Evolutionary conservation across 2,888 invertebrate genomes (phyloP), one percentile per base, ranked within the genome.

Genomic region (Masnerella sp.): DNA sequence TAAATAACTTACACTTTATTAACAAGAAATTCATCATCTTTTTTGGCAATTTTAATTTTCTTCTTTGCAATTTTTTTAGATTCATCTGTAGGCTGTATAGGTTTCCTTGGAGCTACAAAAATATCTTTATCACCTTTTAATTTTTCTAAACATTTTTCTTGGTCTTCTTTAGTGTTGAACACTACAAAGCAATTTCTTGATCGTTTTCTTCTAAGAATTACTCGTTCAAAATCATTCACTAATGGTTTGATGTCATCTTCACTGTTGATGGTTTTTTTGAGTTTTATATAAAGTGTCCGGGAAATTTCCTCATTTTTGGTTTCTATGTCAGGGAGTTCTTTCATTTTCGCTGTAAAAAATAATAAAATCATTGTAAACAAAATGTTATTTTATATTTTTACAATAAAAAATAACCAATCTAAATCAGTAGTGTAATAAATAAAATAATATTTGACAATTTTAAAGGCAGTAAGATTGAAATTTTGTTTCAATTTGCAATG

Each of bases 291-390:
- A 8, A 69, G 22, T 5, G 68, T 38, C n/a, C 68, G 52, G 2
- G 59, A 52, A 8, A 52, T 30, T 22, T 52, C 61, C 7, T 69
- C 52, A 52, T 52, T 52, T 52, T 69, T 69, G n/a, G n/a, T n/a
- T n/a, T n/a, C n/a, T n/a, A n/a, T n/a, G n/a, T n/a, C n/a, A n/a
- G n/a, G n/a, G n/a, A n/a, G n/a, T n/a, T n/a, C n/a, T n/a, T n/a
- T n/a, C n/a, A n/a, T n/a, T n/a, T n/a, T n/a, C n/a, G n/a, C n/a
- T n/a, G n/a, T n/a, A n/a, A n/a, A n/a, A n/a, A n/a, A n/a, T n/a
- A n/a, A n/a, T n/a, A n/a, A n/a, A n/a, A n/a, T n/a, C n/a, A n/a
- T n/a, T n/a, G n/a, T n/a, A n/a, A n/a, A n/a, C n/a, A n/a, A n/a
- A n/a, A n/a, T n/a, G n/a, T n/a, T n/a, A n/a, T n/a, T n/a, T n/a